phyloP scores from a whole-genome alignment of 2,113 vertebrate genomes.

The Plotosus lineatus region DNA sequence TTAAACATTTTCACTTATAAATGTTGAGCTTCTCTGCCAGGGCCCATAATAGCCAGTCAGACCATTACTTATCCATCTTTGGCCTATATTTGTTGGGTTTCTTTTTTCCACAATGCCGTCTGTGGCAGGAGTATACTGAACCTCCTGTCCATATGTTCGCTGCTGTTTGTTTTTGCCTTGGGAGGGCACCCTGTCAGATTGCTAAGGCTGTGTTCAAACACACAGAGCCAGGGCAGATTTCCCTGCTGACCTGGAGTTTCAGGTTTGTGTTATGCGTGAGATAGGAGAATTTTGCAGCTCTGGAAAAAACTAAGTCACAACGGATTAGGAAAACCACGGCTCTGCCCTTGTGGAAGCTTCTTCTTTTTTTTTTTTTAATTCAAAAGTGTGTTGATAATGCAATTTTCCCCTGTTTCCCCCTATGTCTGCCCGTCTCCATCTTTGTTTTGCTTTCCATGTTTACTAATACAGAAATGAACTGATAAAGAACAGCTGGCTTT shows the following conservation, averaged over 20 bases:
- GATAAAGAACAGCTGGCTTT: constrained; percentile 76
- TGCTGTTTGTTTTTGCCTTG: constrained; percentile 67
- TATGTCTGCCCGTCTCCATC: constrained; percentile 12
- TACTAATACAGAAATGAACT: constrained; percentile 57
- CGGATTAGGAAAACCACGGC: constrained; percentile 36
- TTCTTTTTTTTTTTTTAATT: constrained; percentile 62
- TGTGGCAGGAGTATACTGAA: constrained; percentile 39
- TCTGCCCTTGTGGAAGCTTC: constrained; percentile 36
- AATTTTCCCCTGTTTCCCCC: constrained; percentile 61
- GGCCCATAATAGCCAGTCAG: constrained; percentile 29
- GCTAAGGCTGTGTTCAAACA: constrained; percentile 63
- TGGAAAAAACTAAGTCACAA: constrained; percentile 18
- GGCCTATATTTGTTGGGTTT: constrained; percentile 39
- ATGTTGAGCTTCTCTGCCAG: constrained; percentile 48
- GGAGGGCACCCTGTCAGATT: constrained; percentile 63
- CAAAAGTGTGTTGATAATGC: constrained; percentile 65
- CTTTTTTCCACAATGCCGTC: constrained; percentile 34
- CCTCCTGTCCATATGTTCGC: constrained; percentile 66
- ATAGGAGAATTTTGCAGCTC: constrained; percentile 9
- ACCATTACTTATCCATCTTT: constrained; percentile 30
- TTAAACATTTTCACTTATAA: constrained; percentile 63
- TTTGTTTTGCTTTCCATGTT: constrained; percentile 61
- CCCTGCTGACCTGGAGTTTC: constrained; percentile 58
- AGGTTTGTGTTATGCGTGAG: constrained; percentile 41
- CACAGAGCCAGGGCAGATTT: constrained; percentile 51